Evolutionary conservation across 2,797 vertebrate species (phyloP), one percentile per base, ranked within the genome.

Genomic region (Hyperoplus immaculatus): DNA sequence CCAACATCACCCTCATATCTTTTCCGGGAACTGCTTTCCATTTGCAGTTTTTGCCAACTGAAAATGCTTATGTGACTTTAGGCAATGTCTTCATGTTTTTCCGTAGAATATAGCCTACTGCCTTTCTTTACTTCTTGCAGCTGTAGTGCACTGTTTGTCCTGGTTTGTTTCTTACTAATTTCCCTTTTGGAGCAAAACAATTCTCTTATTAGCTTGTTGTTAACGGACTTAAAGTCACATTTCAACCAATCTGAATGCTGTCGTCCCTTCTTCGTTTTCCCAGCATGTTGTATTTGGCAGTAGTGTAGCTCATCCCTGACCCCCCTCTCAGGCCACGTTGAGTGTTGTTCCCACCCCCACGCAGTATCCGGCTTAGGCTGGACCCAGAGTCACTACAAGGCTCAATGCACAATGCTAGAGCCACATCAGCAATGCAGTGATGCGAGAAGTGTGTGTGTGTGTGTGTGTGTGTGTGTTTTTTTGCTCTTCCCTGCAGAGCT

Each of bases 261-360:
- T 60, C 62, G 16, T 61, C n/a, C n/a, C 4, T 16, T 1, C 16
- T 60, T 66, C 78, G 53, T 85, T 75, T 72, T 79, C 43, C 55
- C 57, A 65, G 21, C 2, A 5, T 82, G 16, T 92, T 89, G 78
- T 59, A 57, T 77, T 86, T 87, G 77, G 80, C 80, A 75, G 16
- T 15, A 13, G 11, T 60, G 6, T 54, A 76, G 64, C 45, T 90
- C 59, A 66, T 50, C 70, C 77, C 16, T 83, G 67, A 88, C 49
- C 84, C 68, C 29, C 18, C 38, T 61, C 8, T 56, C 14, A 54
- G 36, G 38, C 42, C 16, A 3, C 47, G 69, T 62, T 75, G 5
- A 46, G 13, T 46, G 9, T 64, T 55, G 18, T 38, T 80, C 66
- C 82, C 65, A 81, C 80, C 59, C 79, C 43, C 62, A 74, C 69